Evolutionary conservation across 2,113 vertebrate species (phyloP), one percentile per base, ranked within the genome.

Genomic region (Girardinichthys multiradiatus): DNA sequence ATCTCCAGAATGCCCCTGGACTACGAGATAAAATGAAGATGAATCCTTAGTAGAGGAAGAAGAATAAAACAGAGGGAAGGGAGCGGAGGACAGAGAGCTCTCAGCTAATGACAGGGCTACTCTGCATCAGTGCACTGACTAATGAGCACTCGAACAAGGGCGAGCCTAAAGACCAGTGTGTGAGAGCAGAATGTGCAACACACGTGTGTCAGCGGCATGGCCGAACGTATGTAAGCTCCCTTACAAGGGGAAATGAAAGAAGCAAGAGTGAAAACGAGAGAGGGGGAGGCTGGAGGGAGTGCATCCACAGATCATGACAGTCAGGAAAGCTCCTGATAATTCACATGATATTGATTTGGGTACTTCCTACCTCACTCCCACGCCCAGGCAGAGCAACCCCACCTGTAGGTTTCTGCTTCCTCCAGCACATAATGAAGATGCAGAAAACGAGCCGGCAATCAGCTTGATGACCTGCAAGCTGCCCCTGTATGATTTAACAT

Each of bases 41-140:
- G 74, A 91, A 86, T 84, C 81, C 72, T 81, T 72, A 82, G 77
- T 65, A 31, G 81, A 74, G 70, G 75, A 78, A 81, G 61, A 60
- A 51, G 70, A 74, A 73, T 65, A 84, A 88, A 86, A 84, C 72
- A 60, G 65, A 85, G 72, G 64, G 79, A 91, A 84, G 83, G 87
- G 83, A 86, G 72, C 77, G 86, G 88, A 92, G 87, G 89, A 88
- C 82, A 86, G 85, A 79, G 85, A 96, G 95, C 95, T 96, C 95
- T 96, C 93, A 96, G 95, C 95, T 97, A 98, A 98, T 98, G 96
- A 97, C 96, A 89, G 96, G 95, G 95, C 95, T 95, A 95, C 97
- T 96, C 96, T 97, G 96, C 96, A 97, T 97, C 96, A 96, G 94
- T 96, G 96, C 95, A 95, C 95, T 95, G 96, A 96, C 96, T 98